phyloP scores from a whole-genome alignment of 30 jellyfish, hydroid and myxozoan species.

The Turritopsis rubra region DNA sequence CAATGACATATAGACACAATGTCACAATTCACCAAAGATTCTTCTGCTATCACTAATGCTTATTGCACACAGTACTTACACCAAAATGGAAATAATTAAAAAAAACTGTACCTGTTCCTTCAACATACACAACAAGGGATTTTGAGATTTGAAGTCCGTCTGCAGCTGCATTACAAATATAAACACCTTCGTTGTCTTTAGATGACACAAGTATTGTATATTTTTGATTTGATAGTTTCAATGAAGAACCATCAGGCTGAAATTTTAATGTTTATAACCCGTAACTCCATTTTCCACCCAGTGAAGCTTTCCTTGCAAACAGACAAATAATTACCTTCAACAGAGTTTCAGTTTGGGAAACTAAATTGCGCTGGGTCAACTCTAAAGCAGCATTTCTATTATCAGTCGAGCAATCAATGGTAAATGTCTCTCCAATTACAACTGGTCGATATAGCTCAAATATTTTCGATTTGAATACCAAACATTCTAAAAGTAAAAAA shows the following conservation, averaged over 20 bases:
- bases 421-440: conserved; percentile 32
- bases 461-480: conserved; percentile 1
- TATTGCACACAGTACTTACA: background rate
- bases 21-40: no score
- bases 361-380: background rate
- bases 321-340: conserved; percentile 2
- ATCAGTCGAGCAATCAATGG: conserved; percentile 23
- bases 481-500: conserved; percentile 2
- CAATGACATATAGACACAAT: background rate
- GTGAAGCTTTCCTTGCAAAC: background rate
- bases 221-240: background rate
- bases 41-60: no score
- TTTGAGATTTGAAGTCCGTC: conserved; percentile 12
- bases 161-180: conserved; percentile 20
- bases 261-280: background rate
- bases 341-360: background rate
- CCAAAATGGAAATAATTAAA: background rate
- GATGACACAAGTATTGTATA: conserved; percentile 8
- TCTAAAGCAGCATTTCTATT: background rate
- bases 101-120: conserved; percentile 13
- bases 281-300: background rate
- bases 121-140: conserved; percentile 13
- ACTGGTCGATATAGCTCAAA: conserved; percentile 25
- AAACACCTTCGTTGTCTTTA: conserved; percentile 11
- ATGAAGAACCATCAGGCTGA: conserved; percentile 29